Evolutionary conservation across 1,140 invertebrate species (phyloP).

Genomic region (Scaptomyza hsui): DNA sequence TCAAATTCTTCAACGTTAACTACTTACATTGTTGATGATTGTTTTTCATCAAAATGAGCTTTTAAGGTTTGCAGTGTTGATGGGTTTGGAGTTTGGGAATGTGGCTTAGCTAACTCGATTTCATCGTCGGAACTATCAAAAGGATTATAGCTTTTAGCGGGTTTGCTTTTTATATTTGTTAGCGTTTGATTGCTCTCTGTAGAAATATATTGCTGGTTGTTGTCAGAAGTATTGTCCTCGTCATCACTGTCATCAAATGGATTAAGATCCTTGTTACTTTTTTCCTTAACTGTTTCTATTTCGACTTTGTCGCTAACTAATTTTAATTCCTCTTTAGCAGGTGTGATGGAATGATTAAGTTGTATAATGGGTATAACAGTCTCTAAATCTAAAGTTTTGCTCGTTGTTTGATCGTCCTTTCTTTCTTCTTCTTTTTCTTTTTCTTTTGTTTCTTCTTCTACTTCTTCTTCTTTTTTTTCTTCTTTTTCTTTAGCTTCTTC

Average conservation of each 20-base stretch:
- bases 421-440: not conserved
- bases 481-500: not conserved
- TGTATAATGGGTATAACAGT: not conserved
- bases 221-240: not conserved
- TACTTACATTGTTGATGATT: no score
- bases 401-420: no score
- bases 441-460: not conserved
- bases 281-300: not conserved
- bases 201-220: not conserved
- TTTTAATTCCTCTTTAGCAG: not conserved
- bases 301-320: not conserved
- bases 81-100: constrained; percentile 12
- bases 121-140: constrained; percentile 87
- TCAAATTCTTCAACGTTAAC: not conserved
- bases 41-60: no score
- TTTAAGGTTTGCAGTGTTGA: constrained; percentile 24
- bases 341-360: not conserved
- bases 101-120: constrained; percentile 83
- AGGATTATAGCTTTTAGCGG: not conserved
- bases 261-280: constrained; percentile 84
- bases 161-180: not conserved
- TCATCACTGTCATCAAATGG: constrained; percentile 70
- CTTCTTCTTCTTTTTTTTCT: not conserved
- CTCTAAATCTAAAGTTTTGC: not conserved
- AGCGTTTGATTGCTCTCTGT: not conserved